Evolutionary conservation across 2,113 vertebrate genomes (phyloP), one percentile per base, ranked within the genome.

Genomic region (Bubo bubo): DNA sequence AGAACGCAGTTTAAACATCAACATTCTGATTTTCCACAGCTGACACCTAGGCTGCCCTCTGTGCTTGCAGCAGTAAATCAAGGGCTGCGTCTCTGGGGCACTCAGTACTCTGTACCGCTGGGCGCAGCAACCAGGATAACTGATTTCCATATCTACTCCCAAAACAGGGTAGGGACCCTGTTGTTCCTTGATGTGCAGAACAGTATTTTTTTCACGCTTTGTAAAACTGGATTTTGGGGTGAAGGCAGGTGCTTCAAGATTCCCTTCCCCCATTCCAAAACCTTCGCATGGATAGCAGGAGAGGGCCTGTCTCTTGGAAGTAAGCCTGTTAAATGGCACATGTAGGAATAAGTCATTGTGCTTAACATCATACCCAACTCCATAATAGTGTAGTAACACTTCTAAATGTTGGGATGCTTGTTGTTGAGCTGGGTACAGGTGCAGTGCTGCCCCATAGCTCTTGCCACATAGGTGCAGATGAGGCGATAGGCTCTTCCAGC

Each of bases 1-100:
- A 58, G 70, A 73, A 79, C 41, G 74, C 55, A 14, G 35, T 79
- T 91, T 49, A 71, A 74, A 50, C 4, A 3, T 76, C 3, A 9
- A 10, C 1, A 0, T 86, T 82, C 39, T 79, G 56, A 10, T 79
- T 90, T 96, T 94, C 58, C 24, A 21, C 2, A 3, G n/a, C 55
- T 83, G 26, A 53, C 19, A 60, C 58, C 19, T 50, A 19, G 21
- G 34, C 68, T 79, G 52, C 58, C 41, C 39, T 86, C 77, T 72
- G 67, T 1, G 1, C 76, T 76, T 11, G 9, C 18, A 43, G 26
- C n/a, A 5, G 5, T 73, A 49, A 64, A 35, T 60, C 23, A 11
- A 50, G 28, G 62, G 34, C 60, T 37, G 52, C 0, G 0, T 70
- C 68, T 64, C 19, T 55, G 37, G 39, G 37, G 8, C 3, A 2